These are phyloP conservation scores for Chelonus insularis DNA, from an alignment of 1,140 invertebrate species.

Conservation along the genomic window DNA sequence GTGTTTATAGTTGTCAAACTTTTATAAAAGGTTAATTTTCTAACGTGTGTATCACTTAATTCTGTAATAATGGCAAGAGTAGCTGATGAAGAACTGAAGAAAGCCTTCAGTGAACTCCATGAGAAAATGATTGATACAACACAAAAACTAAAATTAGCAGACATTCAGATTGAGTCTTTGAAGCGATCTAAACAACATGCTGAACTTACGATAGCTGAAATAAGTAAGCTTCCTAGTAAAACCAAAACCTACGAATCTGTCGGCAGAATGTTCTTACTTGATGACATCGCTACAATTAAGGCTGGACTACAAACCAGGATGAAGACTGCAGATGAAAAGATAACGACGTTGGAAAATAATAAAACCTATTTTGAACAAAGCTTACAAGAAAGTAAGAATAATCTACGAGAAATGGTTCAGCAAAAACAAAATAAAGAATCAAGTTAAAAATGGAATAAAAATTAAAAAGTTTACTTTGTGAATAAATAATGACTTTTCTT, in stretches of 20 bases:
- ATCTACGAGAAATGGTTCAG: slow-evolving; percentile 81
- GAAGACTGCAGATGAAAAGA: slow-evolving; percentile 68
- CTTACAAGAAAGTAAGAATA: slow-evolving; percentile 83
- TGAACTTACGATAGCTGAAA: slow-evolving; percentile 69
- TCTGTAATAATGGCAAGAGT: slow-evolving; percentile 44
- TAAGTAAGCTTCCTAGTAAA: slow-evolving; percentile 61
- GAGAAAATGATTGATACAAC: slow-evolving; percentile 80
- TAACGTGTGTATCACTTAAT: too few relatives aligned
- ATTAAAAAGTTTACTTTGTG: too few relatives aligned
- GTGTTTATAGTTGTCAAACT: too few relatives aligned
- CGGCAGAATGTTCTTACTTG: slow-evolving; percentile 82
- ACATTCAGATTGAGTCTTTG: slow-evolving; percentile 76
- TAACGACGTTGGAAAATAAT: slow-evolving; percentile 72
- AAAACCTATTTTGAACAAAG: slow-evolving; percentile 77
- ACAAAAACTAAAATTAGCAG: slow-evolving; percentile 78
- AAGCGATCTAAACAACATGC: slow-evolving; percentile 71
- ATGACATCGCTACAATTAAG: slow-evolving; percentile 68
- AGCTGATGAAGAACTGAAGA: slow-evolving; percentile 63
- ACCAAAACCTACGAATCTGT: slow-evolving; percentile 79
- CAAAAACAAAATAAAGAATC: slow-evolving; percentile 58
- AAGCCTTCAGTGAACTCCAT: slow-evolving; percentile 84
- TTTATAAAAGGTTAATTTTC: too few relatives aligned
- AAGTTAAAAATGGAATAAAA: slow-evolving; percentile 34
- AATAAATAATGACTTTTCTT: too few relatives aligned
- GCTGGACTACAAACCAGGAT: slow-evolving; percentile 67